Base-by-base conservation (phyloP, 2,888 invertebrate species). In the Arctia plantaginis region DNA sequence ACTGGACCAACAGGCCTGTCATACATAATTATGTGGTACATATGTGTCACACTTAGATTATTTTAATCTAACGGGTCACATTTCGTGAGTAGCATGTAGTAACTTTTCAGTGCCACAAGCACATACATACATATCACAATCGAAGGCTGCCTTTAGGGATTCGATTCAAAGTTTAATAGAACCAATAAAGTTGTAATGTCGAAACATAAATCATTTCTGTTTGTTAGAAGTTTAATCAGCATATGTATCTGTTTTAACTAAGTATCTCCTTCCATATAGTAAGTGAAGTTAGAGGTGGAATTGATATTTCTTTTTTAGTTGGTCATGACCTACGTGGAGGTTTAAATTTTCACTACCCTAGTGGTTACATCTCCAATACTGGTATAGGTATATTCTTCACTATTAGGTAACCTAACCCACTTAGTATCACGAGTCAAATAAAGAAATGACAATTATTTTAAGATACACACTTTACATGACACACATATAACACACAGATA, bases 181-280 rank as follows among this genome's bases (percentile, higher is more conserved):
- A 82, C 88, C 89, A 89, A 90, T 92, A 91, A 90, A 90, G 79
- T 89, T 86, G 78, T 77, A 79, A 84, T 87, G 84, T 82, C 82
- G 81, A 84, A 82, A 88, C 81, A 90, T 89, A 89, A 92, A 91
- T 91, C 88, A 89, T 86, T 83, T 77, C 76, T 75, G 84, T 83
- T 62, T 30, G 85, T 85, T 83, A 84, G 80, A 85, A 88, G 78
- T 88, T 88, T 88, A 89, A 90, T 88, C 85, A 82, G 80, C 79
- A 82, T 69, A 65, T 74, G 30, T 55, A 39, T 67, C 27, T 30
- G 44, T 67, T 47, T 67, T 1, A 47, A 47, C 23, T 30, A 47
- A 33, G 12, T 67, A 47, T 33, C 47, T 30, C 41, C 41, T 41
- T 15, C 4, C 27, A 59, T 27, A n/a, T 55, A 55, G n/a, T n/a